Base-by-base conservation (phyloP, 2,888 invertebrate species). In the Cremastobaeus sp. region DNA sequence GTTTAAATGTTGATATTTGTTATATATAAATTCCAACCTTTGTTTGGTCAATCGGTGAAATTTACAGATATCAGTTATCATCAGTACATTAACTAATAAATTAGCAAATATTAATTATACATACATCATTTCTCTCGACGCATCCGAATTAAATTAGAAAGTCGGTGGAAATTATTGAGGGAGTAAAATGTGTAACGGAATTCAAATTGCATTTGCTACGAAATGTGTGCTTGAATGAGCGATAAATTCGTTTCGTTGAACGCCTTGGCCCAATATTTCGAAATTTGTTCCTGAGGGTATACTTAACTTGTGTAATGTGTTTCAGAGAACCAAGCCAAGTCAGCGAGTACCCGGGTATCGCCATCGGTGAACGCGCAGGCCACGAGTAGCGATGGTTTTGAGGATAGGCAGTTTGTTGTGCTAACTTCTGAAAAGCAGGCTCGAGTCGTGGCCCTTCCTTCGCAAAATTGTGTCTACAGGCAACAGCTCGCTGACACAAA, bases 371-470 rank as follows among this genome's bases (percentile, higher is more conserved):
- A 88, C 88, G 89, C 86, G 82, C 88, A 85, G 83, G 85, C 83
- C 74, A 83, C 84, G 80, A 83, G 84, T 70, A 88, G 87, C 71
- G 90, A 88, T 78, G 84, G 90, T 81, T 86, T 89, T 82, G 92
- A 92, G 82, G 97, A 97, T 89, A 91, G 95, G 77, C 98, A 98
- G 91, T 97, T 95, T 89, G 95, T 95, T 77, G 96, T 97, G 55
- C 92, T 98, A 80, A 94, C 95, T 76, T 97, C 97, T 69, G 98
- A 98, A 90, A 97, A 97, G 89, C 96, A 98, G 90, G 96, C 96
- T 74, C 92, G 96, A 82, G 95, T 98, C 76, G 94, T 98, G 77
- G 96, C 96, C 78, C 91, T 98, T 86, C 98, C 98, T 77, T 96
- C 97, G 81, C 98, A 98, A 89, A 96, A 95, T 88, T 97, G 96